Base-by-base conservation (phyloP, 2,113 vertebrate species). In the Peromyscus californicus region DNA sequence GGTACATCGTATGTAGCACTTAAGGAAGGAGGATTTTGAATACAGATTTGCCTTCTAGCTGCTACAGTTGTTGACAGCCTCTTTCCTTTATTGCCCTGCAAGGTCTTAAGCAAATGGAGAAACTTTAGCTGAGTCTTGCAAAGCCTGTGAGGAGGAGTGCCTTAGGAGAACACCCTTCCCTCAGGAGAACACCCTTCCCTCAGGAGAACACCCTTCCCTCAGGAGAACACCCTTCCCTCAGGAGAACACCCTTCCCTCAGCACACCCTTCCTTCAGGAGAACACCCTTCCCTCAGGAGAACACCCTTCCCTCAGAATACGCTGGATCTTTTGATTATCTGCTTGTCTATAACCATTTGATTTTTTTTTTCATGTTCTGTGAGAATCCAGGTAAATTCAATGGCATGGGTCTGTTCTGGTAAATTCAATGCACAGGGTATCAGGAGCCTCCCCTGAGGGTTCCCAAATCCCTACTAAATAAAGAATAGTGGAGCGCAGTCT, bases 291-390 rank as follows among this genome's bases (percentile, higher is more conserved):
- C 93, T 79, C 78, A 93, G 75, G 96, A 87, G 39, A 86, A 83
- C 79, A 39, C 59, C 3, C 39, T 70, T 95, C 29, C 57, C 91
- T 80, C 79, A 93, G 80, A 90, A 84, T 76, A n/a, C 1, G 17
- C 8, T 79, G 74, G 26, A 75, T 90, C 92, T 92, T 97, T 96
- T 96, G 76, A 97, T 97, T 91, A 70, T 89, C 76, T 95, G 76
- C 61, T 72, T 86, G 92, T 93, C 89, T 51, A 90, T 89, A 86
- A 72, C 39, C 78, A 15, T 85, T 76, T 88, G 19, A 85, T 96
- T 97, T 54, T 26, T 93, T 93, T 67, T 91, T 97, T 95, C 80
- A 51, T 22, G 36, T 89, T 89, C 91, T 89, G 33, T 91, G 92
- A 72, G 85, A 95, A 96, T 21, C 59, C 76, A 89, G 16, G 69